Conservation (phyloP, 2,888 invertebrate species). For the Nyleta sp. region DNA sequence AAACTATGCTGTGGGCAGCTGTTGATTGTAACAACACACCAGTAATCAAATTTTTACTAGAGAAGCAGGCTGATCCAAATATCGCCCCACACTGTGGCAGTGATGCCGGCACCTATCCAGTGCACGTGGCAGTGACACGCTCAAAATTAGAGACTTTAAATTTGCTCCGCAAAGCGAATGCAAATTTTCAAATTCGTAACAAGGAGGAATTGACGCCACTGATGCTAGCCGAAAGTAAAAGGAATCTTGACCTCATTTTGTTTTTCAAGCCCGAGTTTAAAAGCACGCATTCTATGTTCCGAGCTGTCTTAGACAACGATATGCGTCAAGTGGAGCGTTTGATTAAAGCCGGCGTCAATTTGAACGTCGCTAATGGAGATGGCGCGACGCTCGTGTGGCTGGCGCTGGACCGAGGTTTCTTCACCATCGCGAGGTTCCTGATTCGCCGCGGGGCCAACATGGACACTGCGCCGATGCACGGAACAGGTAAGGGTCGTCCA, state of each 20-base stretch:
- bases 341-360: neutral
- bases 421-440: neutral
- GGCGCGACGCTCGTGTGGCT: neutral
- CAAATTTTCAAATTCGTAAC: neutral
- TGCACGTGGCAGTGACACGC: neutral
- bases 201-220: slow-evolving; percentile 1
- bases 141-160: neutral
- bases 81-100: slow-evolving; percentile 8
- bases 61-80: neutral
- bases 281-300: neutral
- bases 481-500: neutral
- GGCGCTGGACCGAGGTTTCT: neutral
- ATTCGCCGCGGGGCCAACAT: neutral
- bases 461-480: neutral
- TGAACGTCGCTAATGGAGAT: neutral
- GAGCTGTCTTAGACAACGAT: neutral
- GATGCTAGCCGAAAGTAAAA: neutral
- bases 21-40: neutral
- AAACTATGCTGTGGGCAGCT: too few relatives aligned
- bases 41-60: neutral
- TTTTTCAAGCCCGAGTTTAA: neutral
- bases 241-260: neutral
- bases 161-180: neutral
- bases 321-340: neutral
- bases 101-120: neutral